Percentiles rank a stretch among this genome's conserved stretches.
Evolutionary conservation across 2,797 vertebrate genomes (phyloP).

Genomic region (Setipinna tenuifilis): DNA sequence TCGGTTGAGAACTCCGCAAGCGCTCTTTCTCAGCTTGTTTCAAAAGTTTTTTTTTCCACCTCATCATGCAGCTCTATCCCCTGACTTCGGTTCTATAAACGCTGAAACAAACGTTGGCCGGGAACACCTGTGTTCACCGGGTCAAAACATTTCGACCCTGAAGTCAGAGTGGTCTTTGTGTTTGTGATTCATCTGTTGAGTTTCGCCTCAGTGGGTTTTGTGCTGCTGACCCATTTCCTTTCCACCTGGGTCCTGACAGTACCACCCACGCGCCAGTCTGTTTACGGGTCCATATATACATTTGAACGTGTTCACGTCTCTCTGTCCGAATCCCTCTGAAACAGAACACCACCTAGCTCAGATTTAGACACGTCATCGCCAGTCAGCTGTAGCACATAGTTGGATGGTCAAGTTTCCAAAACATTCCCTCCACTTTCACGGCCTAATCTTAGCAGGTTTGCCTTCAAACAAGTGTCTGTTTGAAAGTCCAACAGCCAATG

Average conservation of each 20-base stretch:
- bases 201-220: neutral
- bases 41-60: neutral
- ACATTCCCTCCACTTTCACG: neutral
- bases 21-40: neutral
- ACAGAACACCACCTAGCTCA: neutral
- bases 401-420: neutral
- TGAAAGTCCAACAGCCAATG: too few species aligned
- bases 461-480: neutral
- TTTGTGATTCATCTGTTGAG: neutral
- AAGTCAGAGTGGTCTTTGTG: neutral
- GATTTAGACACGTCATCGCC: neutral
- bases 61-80: neutral
- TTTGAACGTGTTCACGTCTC: neutral
- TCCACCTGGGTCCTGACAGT: neutral
- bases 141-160: neutral
- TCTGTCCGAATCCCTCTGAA: neutral
- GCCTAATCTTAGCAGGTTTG: neutral
- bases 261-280: neutral
- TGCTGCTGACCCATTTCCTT: neutral
- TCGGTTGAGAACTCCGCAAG: neutral
- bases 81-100: neutral
- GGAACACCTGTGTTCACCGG: conserved; percentile 5
- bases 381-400: neutral
- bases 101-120: neutral
- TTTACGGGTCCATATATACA: neutral